Conservation (phyloP, 2,888 invertebrate genomes). For the Lycocerus yunnanus region DNA sequence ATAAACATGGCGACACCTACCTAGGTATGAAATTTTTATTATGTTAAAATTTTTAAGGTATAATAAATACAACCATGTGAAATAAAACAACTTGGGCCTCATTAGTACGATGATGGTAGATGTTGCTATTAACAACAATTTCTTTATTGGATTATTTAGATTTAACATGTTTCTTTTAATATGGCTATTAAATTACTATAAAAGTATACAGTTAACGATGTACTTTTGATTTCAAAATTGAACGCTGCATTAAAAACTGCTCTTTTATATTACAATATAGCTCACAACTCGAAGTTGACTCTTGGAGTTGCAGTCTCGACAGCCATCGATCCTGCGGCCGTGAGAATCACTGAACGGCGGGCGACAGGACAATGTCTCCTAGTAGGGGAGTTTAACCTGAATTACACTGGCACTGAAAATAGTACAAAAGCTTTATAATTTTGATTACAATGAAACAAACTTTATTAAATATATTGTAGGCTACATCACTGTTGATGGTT, state of each 20-base stretch:
- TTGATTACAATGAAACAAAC: not conserved
- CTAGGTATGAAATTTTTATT: not conserved
- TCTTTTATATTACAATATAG: conserved; percentile 25
- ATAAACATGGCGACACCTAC: conserved; percentile 21
- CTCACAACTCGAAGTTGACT: conserved; percentile 25
- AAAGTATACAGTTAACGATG: conserved; percentile 39
- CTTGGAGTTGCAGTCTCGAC: conserved; percentile 34
- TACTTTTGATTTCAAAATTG: conserved; percentile 40
- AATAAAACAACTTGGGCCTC: not conserved
- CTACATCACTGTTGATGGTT: not conserved
- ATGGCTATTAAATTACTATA: conserved; percentile 35
- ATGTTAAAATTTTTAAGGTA: not conserved
- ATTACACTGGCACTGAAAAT: conserved; percentile 19
- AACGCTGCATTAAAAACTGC: conserved; percentile 33
- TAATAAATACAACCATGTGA: not conserved
- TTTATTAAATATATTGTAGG: not conserved
- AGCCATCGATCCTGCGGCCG: conserved; percentile 49
- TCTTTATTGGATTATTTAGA: conserved; percentile 41
- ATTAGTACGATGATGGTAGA: conserved; percentile 13
- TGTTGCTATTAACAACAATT: conserved; percentile 39
- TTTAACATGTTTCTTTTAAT: conserved; percentile 40
- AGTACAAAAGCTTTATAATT: not conserved
- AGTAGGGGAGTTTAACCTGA: conserved; percentile 40
- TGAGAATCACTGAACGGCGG: conserved; percentile 44
- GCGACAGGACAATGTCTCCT: conserved; percentile 47